A percentile compares a stretch with the other conserved stretches of the same genome.
Evolutionary conservation across 2,888 invertebrate species (phyloP).

Genomic region (Zaprionus lineosus): DNA sequence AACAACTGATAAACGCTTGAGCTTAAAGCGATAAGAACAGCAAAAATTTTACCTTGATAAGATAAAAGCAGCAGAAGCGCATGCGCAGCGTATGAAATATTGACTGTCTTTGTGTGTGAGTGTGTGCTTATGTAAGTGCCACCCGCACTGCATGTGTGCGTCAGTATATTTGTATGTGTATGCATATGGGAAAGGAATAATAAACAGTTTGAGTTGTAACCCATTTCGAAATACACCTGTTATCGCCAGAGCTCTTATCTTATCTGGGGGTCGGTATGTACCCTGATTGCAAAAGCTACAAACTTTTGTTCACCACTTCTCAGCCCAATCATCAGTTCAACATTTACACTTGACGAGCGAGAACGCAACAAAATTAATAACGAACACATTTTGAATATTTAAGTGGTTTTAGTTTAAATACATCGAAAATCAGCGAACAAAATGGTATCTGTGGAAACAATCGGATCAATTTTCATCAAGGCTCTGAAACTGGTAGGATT

Average conservation of each 20-base stretch:
- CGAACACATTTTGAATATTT: slow-evolving; percentile 26
- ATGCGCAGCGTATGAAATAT: not conserved
- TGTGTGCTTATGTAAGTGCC: too few relatives aligned
- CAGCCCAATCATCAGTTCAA: slow-evolving; percentile 33
- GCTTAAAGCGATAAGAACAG: not conserved
- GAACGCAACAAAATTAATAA: slow-evolving; percentile 52
- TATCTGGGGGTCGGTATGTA: slow-evolving; percentile 36
- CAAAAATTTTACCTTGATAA: not conserved
- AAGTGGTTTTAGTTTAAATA: slow-evolving; percentile 3
- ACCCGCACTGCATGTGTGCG: not conserved
- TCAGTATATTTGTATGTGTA: too few relatives aligned
- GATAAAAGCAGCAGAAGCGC: slow-evolving; percentile 1
- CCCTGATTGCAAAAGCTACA: slow-evolving; percentile 74
- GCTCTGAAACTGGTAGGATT: slow-evolving; percentile 89
- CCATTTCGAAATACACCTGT: slow-evolving; percentile 62
- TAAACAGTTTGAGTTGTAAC: slow-evolving; percentile 41
- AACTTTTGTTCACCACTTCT: slow-evolving; percentile 38
- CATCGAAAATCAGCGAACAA: not conserved
- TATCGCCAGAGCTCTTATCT: slow-evolving; percentile 47
- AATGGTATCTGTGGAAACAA: slow-evolving; percentile 92
- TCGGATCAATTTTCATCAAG: slow-evolving; percentile 92
- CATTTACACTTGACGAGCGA: slow-evolving; percentile 73
- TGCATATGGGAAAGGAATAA: not conserved
- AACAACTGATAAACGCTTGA: not conserved
- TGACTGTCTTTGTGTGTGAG: not conserved